Conservation (phyloP, 2,888 invertebrate genomes). For the Leucozona laternaria region DNA sequence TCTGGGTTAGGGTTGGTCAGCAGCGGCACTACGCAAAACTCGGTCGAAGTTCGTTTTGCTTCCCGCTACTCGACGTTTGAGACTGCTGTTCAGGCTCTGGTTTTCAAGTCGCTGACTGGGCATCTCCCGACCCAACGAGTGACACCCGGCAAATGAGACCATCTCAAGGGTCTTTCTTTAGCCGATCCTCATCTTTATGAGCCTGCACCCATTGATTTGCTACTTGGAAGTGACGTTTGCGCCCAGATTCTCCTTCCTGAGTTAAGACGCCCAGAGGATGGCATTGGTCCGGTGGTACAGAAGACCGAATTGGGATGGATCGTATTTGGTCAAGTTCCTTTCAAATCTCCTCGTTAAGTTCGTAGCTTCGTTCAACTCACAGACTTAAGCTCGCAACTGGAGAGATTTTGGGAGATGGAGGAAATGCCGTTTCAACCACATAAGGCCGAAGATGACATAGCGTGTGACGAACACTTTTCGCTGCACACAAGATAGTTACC, state of each 20-base stretch:
- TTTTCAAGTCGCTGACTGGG: slow-evolving; percentile 39
- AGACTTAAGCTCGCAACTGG: background rate
- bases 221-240: slow-evolving; percentile 3
- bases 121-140: slow-evolving; percentile 26
- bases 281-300: slow-evolving; percentile 1
- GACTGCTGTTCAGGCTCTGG: slow-evolving; percentile 32
- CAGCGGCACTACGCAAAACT: slow-evolving; percentile 16
- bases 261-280: background rate
- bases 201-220: slow-evolving; percentile 19
- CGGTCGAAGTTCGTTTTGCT: slow-evolving; percentile 12
- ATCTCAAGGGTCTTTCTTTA: slow-evolving; percentile 14
- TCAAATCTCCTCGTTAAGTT: background rate
- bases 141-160: slow-evolving; percentile 18
- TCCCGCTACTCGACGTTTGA: slow-evolving; percentile 27
- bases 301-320: slow-evolving; percentile 14
- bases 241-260: too few relatives aligned
- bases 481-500: slow-evolving; percentile 3
- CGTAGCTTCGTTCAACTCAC: slow-evolving; percentile 9
- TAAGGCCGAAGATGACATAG: background rate
- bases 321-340: slow-evolving; percentile 16
- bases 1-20: slow-evolving; percentile 41
- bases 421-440: background rate
- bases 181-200: background rate
- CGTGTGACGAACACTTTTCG: slow-evolving; percentile 23
- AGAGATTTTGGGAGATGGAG: slow-evolving; percentile 27